Evolutionary conservation across 2,888 invertebrate species (phyloP), one percentile per base, ranked within the genome.

Genomic region (Stenichneumon culpator): DNA sequence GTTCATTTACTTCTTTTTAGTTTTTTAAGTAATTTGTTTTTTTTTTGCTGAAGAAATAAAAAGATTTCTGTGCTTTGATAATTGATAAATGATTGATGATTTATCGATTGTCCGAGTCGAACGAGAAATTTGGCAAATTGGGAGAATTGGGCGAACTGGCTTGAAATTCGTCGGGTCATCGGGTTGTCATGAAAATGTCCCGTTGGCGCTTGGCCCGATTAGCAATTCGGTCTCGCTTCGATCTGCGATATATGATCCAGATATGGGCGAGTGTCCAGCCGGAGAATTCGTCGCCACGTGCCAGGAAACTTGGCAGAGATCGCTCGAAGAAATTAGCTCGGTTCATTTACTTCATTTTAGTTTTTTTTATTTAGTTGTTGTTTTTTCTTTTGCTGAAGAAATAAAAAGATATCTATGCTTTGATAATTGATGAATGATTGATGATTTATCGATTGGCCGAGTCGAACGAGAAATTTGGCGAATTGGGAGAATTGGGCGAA

Each of bases 191-290:
- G 52, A 65, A 39, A 39, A 39, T 39, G 11, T 80, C 65, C 52
- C 19, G 39, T 67, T 79, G 65, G 72, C 65, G 73, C 60, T 36
- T 73, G 57, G 36, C 16, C 68, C 69, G 79, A 83, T 79, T 75
- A 36, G 32, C 69, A 83, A 83, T 69, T 36, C 50, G 52, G 5
- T 39, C 63, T 22, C 60, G 73, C 60, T 47, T 65, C 47, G 75
- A 77, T 80, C 75, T 22, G 57, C 54, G 36, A 84, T 44, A 60
- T 63, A 75, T 70, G 67, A 77, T 77, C 72, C 22, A 67, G 57
- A 57, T 57, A 39, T 22, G 44, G 14, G 11, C 22, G 7, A 9
- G 9, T 6, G 11, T 19, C 57, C 67, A 14, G 72, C 19, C 25
- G 47, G 70, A 70, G 65, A 65, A 73, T 60, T 44, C 73, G 28